These are phyloP conservation scores for Anguilla pacifica DNA, from an alignment of 2,797 vertebrate species.

Conservation along the genomic window DNA sequence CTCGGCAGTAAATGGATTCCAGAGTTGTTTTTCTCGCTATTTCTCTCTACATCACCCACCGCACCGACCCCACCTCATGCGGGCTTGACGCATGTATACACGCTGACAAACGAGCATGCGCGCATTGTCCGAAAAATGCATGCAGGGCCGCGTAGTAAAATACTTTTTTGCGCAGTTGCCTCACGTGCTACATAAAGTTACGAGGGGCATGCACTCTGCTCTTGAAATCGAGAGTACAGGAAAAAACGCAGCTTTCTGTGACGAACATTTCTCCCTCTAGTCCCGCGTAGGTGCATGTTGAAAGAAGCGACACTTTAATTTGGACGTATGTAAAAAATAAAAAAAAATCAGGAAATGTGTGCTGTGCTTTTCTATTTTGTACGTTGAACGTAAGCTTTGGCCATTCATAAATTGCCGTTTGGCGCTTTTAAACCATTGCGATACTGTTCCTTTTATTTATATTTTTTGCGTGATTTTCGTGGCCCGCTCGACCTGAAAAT, in stretches of 20 bases:
- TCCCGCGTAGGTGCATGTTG: background rate
- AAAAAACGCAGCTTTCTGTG: background rate
- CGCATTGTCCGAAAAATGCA: background rate
- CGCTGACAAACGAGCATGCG: background rate
- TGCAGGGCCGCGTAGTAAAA: background rate
- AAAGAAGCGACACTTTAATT: background rate
- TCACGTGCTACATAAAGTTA: background rate
- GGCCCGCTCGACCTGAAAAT: background rate
- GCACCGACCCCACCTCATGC: constrained; percentile 29
- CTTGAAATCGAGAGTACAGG: background rate
- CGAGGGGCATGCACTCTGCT: background rate
- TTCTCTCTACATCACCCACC: constrained; percentile 35
- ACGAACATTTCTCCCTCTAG: background rate
- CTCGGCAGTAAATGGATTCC: constrained; percentile 58
- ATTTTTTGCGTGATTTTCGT: background rate
- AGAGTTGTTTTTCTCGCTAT: constrained; percentile 45
- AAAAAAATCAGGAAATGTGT: background rate
- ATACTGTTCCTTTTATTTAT: background rate
- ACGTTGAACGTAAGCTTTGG: background rate
- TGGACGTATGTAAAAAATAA: background rate
- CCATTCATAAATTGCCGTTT: background rate
- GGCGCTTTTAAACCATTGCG: background rate
- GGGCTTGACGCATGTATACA: background rate
- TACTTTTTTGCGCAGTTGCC: background rate
- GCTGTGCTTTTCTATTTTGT: background rate